These are phyloP conservation scores for Drosophila mayaguana DNA, from an alignment of 2,888 invertebrate genomes.

Conservation along the genomic window DNA sequence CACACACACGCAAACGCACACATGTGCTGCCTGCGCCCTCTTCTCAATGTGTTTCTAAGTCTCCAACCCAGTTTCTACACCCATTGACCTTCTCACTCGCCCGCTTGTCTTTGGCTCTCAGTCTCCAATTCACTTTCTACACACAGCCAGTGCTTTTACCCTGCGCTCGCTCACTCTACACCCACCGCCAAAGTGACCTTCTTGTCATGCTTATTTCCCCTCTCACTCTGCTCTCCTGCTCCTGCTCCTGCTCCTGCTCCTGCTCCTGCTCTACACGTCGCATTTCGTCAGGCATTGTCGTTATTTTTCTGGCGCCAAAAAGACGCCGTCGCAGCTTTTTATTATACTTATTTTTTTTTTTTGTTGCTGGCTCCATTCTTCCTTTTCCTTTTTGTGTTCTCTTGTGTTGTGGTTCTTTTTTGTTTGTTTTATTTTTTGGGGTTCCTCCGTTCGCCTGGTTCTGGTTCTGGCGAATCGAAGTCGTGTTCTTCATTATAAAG, in stretches of 20 bases:
- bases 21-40: conserved; percentile 1
- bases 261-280: conserved; percentile 12
- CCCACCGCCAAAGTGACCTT: conserved; percentile 10
- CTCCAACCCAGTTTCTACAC: conserved; percentile 2
- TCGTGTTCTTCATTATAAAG: conserved; percentile 77
- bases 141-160: background rate
- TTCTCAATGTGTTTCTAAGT: background rate
- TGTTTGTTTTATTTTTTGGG: conserved; percentile 55
- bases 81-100: conserved; percentile 16
- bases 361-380: conserved; percentile 53
- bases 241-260: conserved; percentile 3
- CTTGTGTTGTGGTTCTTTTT: conserved; percentile 26
- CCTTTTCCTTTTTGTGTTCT: conserved; percentile 34
- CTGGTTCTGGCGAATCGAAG: conserved; percentile 64
- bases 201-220: background rate
- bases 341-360: conserved; percentile 2
- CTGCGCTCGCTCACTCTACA: conserved; percentile 7
- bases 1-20: background rate
- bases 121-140: conserved; percentile 35
- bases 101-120: background rate
- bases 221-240: background rate
- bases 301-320: conserved; percentile 84
- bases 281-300: conserved; percentile 72
- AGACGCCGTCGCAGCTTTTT: conserved; percentile 75
- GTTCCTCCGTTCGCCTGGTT: conserved; percentile 47